A percentile compares a stretch with the other conserved stretches of the same genome.
These are phyloP conservation scores for Larimichthys crocea DNA, from an alignment of 2,113 vertebrate genomes.

Conservation along the genomic window DNA sequence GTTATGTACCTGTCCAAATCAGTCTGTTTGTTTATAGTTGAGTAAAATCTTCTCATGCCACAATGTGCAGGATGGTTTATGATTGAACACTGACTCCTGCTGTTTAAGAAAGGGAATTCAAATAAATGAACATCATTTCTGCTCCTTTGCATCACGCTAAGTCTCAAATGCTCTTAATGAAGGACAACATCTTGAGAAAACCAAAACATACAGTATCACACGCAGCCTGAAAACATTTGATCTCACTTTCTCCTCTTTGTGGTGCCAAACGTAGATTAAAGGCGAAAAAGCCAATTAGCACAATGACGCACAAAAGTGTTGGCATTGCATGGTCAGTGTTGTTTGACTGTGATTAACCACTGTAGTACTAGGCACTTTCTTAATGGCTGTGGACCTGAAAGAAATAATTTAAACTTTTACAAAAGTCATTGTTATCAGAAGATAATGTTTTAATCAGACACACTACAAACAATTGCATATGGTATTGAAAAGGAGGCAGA, in stretches of 20 bases:
- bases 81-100: constrained; percentile 63
- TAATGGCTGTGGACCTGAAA: neutral
- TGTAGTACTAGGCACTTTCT: constrained; percentile 8
- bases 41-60: neutral
- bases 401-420: neutral
- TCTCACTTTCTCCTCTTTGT: neutral
- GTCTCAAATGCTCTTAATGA: neutral
- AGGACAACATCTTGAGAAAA: neutral
- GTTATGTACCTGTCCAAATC: neutral
- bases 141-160: too few species aligned
- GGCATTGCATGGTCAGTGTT: constrained; percentile 12
- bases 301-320: constrained; percentile 14
- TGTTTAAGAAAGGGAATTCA: constrained; percentile 39
- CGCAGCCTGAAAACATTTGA: neutral
- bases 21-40: neutral
- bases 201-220: neutral
- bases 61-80: neutral
- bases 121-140: neutral
- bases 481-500: neutral
- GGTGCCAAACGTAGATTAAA: constrained; percentile 25
- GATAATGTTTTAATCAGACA: constrained; percentile 24
- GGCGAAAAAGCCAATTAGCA: constrained; percentile 54
- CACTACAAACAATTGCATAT: neutral
- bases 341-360: constrained; percentile 20
- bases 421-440: neutral